These are phyloP conservation scores for Drosophila tanythrix DNA, from an alignment of 2,888 invertebrate species.

Conservation along the genomic window DNA sequence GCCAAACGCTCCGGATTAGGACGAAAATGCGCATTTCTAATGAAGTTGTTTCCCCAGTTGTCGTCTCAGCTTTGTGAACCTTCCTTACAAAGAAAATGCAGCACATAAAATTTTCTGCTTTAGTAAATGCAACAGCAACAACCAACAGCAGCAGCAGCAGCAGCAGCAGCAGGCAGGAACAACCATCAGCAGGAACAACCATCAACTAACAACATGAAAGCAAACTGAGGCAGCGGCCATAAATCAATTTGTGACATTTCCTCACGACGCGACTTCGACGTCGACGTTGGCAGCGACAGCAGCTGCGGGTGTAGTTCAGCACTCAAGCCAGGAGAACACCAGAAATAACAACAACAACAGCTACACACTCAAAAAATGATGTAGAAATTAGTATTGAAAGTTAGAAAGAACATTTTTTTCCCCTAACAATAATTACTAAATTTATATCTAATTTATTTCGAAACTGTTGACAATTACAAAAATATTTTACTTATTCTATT, in stretches of 20 bases:
- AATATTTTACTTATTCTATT: too few species aligned
- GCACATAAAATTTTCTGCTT: conserved; percentile 46
- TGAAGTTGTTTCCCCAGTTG: conserved; percentile 69
- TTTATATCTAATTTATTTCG: neutral
- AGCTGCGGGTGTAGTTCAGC: conserved; percentile 49
- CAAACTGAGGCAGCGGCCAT: conserved; percentile 59
- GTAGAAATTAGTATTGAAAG: neutral
- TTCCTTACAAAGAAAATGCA: conserved; percentile 57
- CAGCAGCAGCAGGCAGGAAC: conserved; percentile 15
- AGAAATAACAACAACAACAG: conserved; percentile 31
- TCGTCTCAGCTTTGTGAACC: conserved; percentile 1
- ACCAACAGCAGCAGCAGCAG: conserved; percentile 15
- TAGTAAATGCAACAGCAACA: conserved; percentile 23
- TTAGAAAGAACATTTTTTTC: neutral
- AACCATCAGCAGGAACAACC: conserved; percentile 18
- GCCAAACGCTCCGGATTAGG: conserved; percentile 58
- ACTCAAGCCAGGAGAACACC: conserved; percentile 27
- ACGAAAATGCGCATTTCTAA: conserved; percentile 71
- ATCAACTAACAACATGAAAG: conserved; percentile 38
- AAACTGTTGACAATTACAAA: too few species aligned
- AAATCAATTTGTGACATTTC: conserved; percentile 81
- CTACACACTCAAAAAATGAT: conserved; percentile 23
- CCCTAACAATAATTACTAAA: neutral
- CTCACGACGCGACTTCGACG: conserved; percentile 66
- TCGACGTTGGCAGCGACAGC: conserved; percentile 39